A percentile compares a stretch with the other conserved stretches of the same genome.
Conservation (phyloP, 2,113 vertebrate genomes). For the Phrynocephalus versicolor region DNA sequence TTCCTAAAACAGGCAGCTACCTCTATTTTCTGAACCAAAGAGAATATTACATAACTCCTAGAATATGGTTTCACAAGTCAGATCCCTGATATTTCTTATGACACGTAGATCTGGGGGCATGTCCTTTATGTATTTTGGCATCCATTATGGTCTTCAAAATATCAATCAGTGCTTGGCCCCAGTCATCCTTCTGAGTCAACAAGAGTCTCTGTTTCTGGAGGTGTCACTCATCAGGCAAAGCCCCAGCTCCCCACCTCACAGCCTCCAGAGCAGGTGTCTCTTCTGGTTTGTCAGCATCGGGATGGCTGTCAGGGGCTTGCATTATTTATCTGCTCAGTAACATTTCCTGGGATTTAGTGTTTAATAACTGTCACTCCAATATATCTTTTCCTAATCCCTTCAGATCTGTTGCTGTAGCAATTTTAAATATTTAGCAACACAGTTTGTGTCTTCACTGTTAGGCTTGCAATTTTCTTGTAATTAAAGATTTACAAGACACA, state of each 20-base stretch:
- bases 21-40: neutral
- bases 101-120: neutral
- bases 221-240: neutral
- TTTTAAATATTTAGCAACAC: constrained; percentile 74
- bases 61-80: neutral
- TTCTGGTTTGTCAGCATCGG: constrained; percentile 29
- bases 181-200: no score
- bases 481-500: constrained; percentile 76
- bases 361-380: constrained; percentile 76
- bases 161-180: neutral
- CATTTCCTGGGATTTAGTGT: constrained; percentile 72
- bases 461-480: constrained; percentile 72
- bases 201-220: neutral
- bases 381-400: constrained; percentile 72
- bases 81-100: neutral
- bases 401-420: constrained; percentile 67
- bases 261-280: neutral
- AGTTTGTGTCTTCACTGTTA: constrained; percentile 55
- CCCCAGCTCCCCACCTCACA: neutral
- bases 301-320: constrained; percentile 58
- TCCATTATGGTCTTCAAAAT: neutral
- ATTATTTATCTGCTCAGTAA: constrained; percentile 71
- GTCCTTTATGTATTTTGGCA: neutral
- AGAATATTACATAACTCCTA: neutral
- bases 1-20: neutral